Evolutionary conservation across 2,797 vertebrate species (phyloP).

Genomic region (Helarctos malayanus): DNA sequence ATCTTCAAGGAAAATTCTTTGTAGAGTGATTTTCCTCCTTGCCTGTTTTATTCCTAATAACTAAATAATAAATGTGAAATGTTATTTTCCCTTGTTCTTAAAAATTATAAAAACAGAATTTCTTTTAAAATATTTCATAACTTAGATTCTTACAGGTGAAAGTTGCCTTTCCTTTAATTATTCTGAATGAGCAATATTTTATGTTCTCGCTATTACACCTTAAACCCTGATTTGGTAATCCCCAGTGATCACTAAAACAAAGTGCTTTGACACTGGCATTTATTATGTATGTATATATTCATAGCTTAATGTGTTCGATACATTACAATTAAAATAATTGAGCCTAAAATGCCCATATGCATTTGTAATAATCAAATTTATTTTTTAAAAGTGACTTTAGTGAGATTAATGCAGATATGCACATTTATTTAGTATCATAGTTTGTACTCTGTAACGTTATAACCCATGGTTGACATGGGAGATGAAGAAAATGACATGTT

Average conservation of each 20-base stretch:
- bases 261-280: background rate
- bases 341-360: background rate
- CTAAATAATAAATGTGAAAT: conserved; percentile 6
- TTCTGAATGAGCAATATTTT: conserved; percentile 9
- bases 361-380: conserved; percentile 24
- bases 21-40: background rate
- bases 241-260: background rate
- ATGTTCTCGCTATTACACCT: background rate
- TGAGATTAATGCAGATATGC: background rate
- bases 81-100: background rate
- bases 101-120: conserved; percentile 17
- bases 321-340: background rate
- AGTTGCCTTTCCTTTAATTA: conserved; percentile 10
- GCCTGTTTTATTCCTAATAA: background rate
- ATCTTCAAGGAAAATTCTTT: conserved; percentile 19
- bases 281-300: background rate
- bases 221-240: background rate
- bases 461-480: background rate
- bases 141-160: background rate
- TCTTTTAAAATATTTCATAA: background rate
- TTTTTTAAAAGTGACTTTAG: conserved; percentile 44
- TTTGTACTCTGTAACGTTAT: background rate
- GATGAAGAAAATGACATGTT: background rate
- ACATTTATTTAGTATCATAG: background rate
- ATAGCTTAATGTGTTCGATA: background rate